These are phyloP conservation scores for Paratilapia polleni DNA, from an alignment of 2,113 vertebrate species.

Conservation along the genomic window DNA sequence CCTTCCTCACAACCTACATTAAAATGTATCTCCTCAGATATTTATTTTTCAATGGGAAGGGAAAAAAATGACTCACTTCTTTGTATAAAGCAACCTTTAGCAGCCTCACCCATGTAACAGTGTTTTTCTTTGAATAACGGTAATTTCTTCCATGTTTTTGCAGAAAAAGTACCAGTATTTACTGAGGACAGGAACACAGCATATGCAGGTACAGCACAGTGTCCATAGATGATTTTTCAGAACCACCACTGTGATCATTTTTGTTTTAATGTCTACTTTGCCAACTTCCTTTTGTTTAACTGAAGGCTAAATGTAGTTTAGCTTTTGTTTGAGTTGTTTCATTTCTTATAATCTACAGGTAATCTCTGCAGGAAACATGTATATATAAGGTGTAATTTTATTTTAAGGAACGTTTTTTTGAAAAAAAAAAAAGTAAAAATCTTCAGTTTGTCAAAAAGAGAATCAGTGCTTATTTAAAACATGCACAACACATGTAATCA, in stretches of 20 bases:
- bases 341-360: neutral
- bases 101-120: neutral
- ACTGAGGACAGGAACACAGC: constrained; percentile 52
- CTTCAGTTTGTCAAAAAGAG: too few relatives aligned
- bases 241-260: neutral
- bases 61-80: neutral
- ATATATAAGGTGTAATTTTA: neutral
- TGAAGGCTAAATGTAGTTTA: neutral
- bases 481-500: too few relatives aligned
- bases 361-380: neutral
- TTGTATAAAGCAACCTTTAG: neutral
- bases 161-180: constrained; percentile 70
- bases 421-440: neutral
- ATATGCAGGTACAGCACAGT: constrained; percentile 68
- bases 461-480: too few relatives aligned
- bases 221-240: neutral
- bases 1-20: neutral
- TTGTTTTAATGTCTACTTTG: neutral
- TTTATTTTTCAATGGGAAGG: too few relatives aligned
- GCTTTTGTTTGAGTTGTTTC: neutral
- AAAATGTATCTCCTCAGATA: neutral
- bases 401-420: neutral
- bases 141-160: constrained; percentile 11
- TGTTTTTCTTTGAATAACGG: neutral
- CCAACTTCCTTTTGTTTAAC: neutral